Percentiles rank a stretch among this genome's conserved stretches.
phyloP scores from a whole-genome alignment of 2,113 vertebrate species.

The Cynopterus brachyotis region DNA sequence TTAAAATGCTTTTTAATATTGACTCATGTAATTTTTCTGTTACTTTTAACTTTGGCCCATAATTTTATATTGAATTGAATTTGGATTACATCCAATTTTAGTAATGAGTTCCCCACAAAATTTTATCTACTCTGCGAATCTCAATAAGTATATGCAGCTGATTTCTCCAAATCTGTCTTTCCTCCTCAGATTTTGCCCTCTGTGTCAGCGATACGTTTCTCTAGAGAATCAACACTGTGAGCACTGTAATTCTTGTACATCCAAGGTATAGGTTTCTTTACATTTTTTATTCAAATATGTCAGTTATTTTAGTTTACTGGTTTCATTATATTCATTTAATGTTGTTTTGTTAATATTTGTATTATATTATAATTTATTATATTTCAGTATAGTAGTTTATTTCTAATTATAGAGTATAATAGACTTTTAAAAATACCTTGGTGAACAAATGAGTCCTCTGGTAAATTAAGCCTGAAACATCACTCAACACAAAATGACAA shows the following conservation, averaged over 20 bases:
- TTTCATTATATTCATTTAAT: slow-evolving; percentile 3
- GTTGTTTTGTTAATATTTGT: slow-evolving; percentile 2
- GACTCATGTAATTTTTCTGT: slow-evolving; percentile 6
- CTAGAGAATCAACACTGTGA: slow-evolving; percentile 92
- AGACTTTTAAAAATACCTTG: slow-evolving; percentile 25
- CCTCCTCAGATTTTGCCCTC: slow-evolving; percentile 87
- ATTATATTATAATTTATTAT: background rate
- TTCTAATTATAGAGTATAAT: background rate
- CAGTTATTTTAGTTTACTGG: background rate
- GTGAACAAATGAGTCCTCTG: background rate
- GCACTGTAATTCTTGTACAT: slow-evolving; percentile 91
- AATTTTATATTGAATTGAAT: slow-evolving; percentile 37
- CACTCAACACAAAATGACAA: background rate
- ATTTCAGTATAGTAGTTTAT: background rate
- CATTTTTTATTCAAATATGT: background rate
- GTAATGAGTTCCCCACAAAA: background rate
- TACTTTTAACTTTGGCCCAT: slow-evolving; percentile 20
- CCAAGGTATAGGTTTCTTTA: slow-evolving; percentile 88
- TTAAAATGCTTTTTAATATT: background rate
- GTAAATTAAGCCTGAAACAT: background rate
- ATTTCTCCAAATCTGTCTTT: background rate
- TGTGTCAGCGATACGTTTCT: slow-evolving; percentile 91
- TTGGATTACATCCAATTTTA: background rate
- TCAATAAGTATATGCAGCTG: background rate
- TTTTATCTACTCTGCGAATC: background rate